Evolutionary conservation across 2,888 invertebrate genomes (phyloP).

Genomic region (Idaea dimidiata): DNA sequence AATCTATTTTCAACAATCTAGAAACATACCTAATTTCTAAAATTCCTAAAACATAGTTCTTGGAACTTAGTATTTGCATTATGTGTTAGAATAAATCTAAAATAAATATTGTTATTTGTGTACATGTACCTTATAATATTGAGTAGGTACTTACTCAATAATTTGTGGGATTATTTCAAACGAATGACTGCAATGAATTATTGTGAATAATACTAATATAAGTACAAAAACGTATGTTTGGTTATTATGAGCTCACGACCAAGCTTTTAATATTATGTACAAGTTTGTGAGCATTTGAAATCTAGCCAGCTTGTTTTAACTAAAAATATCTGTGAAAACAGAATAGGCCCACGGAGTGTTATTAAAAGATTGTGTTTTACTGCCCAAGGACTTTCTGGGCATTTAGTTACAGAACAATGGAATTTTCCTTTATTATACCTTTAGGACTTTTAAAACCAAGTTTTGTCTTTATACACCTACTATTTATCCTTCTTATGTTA

Average conservation of each 20-base stretch:
- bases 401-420: slow-evolving; percentile 1
- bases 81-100: too few relatives aligned
- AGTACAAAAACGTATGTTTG: background rate
- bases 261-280: background rate
- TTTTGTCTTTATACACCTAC: background rate
- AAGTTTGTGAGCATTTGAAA: background rate
- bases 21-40: too few relatives aligned
- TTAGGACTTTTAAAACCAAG: background rate
- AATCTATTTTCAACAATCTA: too few relatives aligned
- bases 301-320: background rate
- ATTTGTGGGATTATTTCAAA: too few relatives aligned
- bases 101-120: too few relatives aligned
- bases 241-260: background rate
- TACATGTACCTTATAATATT: too few relatives aligned
- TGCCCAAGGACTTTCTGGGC: background rate
- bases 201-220: too few relatives aligned
- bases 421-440: background rate
- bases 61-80: too few relatives aligned
- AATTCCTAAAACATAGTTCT: too few relatives aligned
- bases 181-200: background rate
- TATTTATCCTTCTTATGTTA: too few relatives aligned
- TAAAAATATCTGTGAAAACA: background rate
- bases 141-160: too few relatives aligned
- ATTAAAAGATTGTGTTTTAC: slow-evolving; percentile 1
- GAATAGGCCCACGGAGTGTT: background rate